phyloP scores from a whole-genome alignment of 2,113 vertebrate species.

The Lontra canadensis region DNA sequence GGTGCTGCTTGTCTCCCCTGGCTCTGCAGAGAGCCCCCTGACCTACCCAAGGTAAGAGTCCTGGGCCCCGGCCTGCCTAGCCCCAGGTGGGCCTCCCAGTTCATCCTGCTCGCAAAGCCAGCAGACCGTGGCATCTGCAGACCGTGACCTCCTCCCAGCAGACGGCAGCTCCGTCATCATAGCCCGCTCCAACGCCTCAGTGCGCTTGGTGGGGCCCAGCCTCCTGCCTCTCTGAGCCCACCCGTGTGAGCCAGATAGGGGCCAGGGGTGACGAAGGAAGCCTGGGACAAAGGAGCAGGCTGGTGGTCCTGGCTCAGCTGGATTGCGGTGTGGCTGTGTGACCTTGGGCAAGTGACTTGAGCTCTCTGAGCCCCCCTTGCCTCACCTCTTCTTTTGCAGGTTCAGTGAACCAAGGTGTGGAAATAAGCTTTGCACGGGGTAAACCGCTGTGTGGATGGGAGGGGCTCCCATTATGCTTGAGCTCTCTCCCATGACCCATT shows the following conservation, averaged over 20 bases:
- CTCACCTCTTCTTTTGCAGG: not conserved
- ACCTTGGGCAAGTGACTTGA: not conserved
- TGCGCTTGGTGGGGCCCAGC: not conserved
- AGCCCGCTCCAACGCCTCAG: not conserved
- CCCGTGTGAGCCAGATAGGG: not conserved
- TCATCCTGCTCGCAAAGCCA: constrained; percentile 29
- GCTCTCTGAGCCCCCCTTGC: constrained; percentile 5
- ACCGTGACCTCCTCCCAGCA: constrained; percentile 55
- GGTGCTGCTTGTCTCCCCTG: not conserved
- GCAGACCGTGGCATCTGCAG: constrained; percentile 30
- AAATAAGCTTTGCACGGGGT: not conserved
- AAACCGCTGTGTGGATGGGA: not conserved
- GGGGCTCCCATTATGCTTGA: not conserved
- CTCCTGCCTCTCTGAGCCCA: constrained; percentile 6
- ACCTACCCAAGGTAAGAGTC: not conserved
- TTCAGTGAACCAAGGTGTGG: not conserved
- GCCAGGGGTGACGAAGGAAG: not conserved
- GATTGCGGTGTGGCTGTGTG: not conserved
- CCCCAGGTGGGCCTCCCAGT: constrained; percentile 10
- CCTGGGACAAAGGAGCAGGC: not conserved
- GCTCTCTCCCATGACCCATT: constrained; percentile 33
- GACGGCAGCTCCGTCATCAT: constrained; percentile 42
- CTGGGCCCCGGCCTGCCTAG: not conserved
- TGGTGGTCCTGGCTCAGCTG: not conserved
- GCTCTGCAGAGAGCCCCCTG: not conserved